phyloP scores from a whole-genome alignment of 2,797 vertebrate genomes.

The Telmatherina bonti region DNA sequence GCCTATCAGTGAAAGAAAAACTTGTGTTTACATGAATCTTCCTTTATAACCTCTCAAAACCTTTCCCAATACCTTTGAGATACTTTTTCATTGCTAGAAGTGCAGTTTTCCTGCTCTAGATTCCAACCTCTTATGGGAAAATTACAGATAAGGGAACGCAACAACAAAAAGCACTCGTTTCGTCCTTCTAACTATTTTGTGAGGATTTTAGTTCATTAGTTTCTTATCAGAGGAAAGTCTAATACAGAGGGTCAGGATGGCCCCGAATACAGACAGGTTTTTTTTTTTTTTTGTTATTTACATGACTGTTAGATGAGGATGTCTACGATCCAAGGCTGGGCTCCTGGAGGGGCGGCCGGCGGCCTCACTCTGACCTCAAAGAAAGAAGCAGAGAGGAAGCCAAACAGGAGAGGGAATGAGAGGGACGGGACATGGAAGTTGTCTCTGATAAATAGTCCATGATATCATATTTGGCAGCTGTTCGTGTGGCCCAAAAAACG shows the following conservation, averaged over 20 bases:
- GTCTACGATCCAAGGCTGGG: conserved; percentile 43
- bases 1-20: neutral
- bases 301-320: conserved; percentile 48
- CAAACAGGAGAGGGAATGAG: conserved; percentile 49
- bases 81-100: neutral
- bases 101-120: neutral
- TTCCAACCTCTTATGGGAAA: conserved; percentile 1
- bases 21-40: neutral
- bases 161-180: conserved; percentile 1
- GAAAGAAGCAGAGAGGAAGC: conserved; percentile 39
- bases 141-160: neutral
- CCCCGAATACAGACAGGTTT: conserved; percentile 47
- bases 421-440: conserved; percentile 28
- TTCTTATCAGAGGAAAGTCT: conserved; percentile 52
- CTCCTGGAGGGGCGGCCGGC: conserved; percentile 1
- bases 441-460: conserved; percentile 36
- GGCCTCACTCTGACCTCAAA: conserved; percentile 45
- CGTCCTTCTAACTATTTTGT: conserved; percentile 28
- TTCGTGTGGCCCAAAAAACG: conserved; percentile 15
- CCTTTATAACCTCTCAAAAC: neutral
- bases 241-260: conserved; percentile 55
- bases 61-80: neutral
- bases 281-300: conserved; percentile 11
- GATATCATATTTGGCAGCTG: conserved; percentile 31
- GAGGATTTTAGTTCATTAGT: conserved; percentile 55